These are phyloP conservation scores for Perca schrenkii DNA, from an alignment of 2,113 vertebrate species.

Conservation along the genomic window DNA sequence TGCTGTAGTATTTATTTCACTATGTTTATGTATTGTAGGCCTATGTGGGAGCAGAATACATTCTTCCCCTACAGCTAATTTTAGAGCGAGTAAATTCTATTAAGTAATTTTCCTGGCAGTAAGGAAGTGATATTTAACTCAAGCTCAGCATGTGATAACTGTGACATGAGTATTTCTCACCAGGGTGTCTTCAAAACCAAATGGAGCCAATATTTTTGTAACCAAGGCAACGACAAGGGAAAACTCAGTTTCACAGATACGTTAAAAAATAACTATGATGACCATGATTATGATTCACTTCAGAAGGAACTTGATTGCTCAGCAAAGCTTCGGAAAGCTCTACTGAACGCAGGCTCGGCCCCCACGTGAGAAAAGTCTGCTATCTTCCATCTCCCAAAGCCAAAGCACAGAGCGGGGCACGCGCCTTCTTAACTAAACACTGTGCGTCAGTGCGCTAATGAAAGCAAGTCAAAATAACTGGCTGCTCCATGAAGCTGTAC, in stretches of 20 bases:
- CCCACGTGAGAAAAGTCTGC: slow-evolving; percentile 6
- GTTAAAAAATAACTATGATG: slow-evolving; percentile 24
- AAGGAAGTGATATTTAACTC: slow-evolving; percentile 29
- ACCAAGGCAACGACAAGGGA: not conserved
- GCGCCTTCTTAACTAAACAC: slow-evolving; percentile 72
- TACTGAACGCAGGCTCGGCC: not conserved
- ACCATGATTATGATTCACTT: slow-evolving; percentile 35
- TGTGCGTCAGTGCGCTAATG: slow-evolving; percentile 63
- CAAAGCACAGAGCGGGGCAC: slow-evolving; percentile 23
- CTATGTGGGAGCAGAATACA: not conserved
- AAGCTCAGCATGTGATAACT: slow-evolving; percentile 33
- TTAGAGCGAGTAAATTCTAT: slow-evolving; percentile 50
- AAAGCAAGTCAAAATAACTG: slow-evolving; percentile 75
- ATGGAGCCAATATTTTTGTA: slow-evolving; percentile 1
- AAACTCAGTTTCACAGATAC: slow-evolving; percentile 4
- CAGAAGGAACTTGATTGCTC: slow-evolving; percentile 51
- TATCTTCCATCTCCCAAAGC: slow-evolving; percentile 59
- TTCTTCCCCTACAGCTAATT: slow-evolving; percentile 45
- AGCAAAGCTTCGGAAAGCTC: slow-evolving; percentile 42
- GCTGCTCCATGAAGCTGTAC: slow-evolving; percentile 60
- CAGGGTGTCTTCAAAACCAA: slow-evolving; percentile 13
- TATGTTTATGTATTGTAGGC: slow-evolving; percentile 41
- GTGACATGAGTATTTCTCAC: slow-evolving; percentile 10
- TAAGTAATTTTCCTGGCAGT: slow-evolving; percentile 43
- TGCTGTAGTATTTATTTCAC: slow-evolving; percentile 16